Evolutionary conservation across 2,113 vertebrate genomes (phyloP).

Genomic region (Manacus vitellinus): DNA sequence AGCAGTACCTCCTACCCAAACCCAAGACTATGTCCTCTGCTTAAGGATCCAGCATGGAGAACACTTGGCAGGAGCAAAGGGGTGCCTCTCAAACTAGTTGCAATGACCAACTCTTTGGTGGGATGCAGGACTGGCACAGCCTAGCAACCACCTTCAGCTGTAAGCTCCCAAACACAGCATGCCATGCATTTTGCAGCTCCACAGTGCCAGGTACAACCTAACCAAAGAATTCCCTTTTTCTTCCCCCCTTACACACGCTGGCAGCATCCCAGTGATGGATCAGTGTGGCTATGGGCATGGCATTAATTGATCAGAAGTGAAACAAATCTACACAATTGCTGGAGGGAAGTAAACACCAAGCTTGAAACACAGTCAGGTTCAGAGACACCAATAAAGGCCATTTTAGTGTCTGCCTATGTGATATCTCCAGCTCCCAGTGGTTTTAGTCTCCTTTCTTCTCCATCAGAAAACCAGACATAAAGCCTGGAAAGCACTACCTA

Average conservation of each 20-base stretch:
- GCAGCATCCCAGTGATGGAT: neutral
- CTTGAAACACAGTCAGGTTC: neutral
- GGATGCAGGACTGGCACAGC: neutral
- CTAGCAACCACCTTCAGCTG: neutral
- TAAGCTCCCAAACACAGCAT: neutral
- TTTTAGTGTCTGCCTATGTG: neutral
- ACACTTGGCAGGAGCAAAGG: neutral
- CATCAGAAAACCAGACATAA: neutral
- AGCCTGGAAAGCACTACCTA: neutral
- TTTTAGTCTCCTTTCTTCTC: neutral
- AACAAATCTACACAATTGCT: neutral
- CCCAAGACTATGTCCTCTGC: neutral
- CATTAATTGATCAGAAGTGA: neutral
- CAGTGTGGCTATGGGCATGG: neutral
- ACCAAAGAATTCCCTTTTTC: neutral
- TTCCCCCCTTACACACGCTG: neutral
- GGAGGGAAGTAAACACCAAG: neutral
- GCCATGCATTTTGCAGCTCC: neutral
- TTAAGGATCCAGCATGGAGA: neutral
- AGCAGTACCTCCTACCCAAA: neutral
- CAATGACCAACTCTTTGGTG: neutral
- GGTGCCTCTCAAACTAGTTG: fast-evolving
- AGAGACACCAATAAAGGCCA: neutral
- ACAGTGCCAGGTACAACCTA: fast-evolving
- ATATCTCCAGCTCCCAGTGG: neutral